A percentile compares a stretch with the other conserved stretches of the same genome.
phyloP scores from a whole-genome alignment of 2,888 invertebrate genomes.

The Rhorus exstirpatorius region DNA sequence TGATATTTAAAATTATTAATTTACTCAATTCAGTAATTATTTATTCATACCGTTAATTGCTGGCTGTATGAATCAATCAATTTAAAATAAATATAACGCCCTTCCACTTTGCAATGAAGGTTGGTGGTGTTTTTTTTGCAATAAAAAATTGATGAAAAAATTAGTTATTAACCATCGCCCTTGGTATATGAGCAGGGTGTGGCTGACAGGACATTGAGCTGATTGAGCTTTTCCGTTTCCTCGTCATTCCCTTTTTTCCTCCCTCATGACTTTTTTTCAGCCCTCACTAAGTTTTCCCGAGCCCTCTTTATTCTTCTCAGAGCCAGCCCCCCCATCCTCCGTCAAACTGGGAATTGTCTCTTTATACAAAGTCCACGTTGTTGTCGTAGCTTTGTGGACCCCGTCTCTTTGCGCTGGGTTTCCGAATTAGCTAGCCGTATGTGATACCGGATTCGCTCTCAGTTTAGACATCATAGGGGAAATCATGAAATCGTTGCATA shows the following conservation, averaged over 20 bases:
- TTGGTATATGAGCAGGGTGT: constrained; percentile 58
- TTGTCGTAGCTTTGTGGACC: constrained; percentile 8
- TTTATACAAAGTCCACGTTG: constrained; percentile 33
- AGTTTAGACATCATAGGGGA: neutral
- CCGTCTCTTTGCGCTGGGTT: constrained; percentile 16
- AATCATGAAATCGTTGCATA: neutral
- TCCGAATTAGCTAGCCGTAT: neutral
- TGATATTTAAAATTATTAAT: too few relatives aligned
- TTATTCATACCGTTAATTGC: neutral
- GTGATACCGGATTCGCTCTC: constrained; percentile 9
- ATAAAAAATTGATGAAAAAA: constrained; percentile 72
- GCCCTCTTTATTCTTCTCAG: constrained; percentile 25
- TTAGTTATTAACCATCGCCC: constrained; percentile 67
- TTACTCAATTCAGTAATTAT: neutral
- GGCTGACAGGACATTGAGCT: constrained; percentile 45
- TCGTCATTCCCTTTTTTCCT: constrained; percentile 40
- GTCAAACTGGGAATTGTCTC: constrained; percentile 3
- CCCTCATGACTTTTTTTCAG: neutral
- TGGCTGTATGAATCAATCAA: too few relatives aligned
- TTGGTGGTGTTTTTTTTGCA: neutral
- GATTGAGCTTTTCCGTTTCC: constrained; percentile 54
- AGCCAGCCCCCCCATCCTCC: neutral
- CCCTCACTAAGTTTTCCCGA: constrained; percentile 8
- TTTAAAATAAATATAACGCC: neutral
- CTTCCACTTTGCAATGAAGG: too few relatives aligned